Conservation (phyloP, 1,140 invertebrate species). For the Orchestia grillus region DNA sequence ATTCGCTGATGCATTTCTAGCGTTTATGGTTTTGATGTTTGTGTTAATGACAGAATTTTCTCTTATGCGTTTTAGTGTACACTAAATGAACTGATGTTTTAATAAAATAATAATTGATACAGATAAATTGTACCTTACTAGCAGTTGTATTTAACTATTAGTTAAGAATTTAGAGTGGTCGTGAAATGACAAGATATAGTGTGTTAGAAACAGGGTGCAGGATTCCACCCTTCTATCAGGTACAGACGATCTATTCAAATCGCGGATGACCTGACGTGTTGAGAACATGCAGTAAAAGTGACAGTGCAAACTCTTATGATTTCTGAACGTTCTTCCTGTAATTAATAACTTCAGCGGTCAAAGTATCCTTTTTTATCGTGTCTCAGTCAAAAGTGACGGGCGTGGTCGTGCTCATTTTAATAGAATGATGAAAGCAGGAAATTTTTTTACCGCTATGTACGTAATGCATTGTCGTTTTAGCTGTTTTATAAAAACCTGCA, state of each 20-base stretch:
- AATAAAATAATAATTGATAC: not conserved
- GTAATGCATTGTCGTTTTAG: too few relatives aligned
- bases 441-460: too few relatives aligned
- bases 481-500: too few relatives aligned
- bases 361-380: not conserved
- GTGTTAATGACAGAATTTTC: too few relatives aligned
- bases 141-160: not conserved
- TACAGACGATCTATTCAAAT: not conserved
- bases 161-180: not conserved
- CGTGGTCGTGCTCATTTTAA: too few relatives aligned
- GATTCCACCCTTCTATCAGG: too few relatives aligned
- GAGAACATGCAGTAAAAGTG: not conserved
- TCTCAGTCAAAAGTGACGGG: too few relatives aligned
- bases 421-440: too few relatives aligned
- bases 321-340: too few relatives aligned
- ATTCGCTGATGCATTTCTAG: not conserved
- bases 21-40: not conserved
- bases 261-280: not conserved
- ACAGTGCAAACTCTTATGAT: not conserved
- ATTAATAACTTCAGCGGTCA: too few relatives aligned
- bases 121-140: not conserved
- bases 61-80: not conserved
- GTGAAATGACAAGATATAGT: not conserved
- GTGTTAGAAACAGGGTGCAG: not conserved
- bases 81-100: not conserved